These are phyloP conservation scores for Silurus aristotelis DNA, from an alignment of 2,797 vertebrate genomes.

Conservation along the genomic window DNA sequence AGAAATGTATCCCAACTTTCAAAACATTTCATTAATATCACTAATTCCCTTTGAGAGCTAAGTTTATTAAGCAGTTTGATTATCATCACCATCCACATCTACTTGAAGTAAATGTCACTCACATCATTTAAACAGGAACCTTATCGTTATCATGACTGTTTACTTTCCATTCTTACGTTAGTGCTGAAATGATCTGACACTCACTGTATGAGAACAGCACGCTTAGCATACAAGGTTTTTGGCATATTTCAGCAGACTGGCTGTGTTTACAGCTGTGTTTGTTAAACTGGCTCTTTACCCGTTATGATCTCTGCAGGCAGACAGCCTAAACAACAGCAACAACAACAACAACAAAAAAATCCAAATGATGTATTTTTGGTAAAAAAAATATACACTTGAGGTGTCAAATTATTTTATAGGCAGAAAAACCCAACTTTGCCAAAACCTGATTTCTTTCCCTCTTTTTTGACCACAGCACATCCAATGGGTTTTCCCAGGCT, in stretches of 20 bases:
- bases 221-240: neutral
- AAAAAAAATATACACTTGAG: neutral
- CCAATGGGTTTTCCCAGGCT: neutral
- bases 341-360: neutral
- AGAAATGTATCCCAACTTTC: neutral
- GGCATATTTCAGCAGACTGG: neutral
- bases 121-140: slow-evolving; percentile 4
- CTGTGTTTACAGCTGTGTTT: slow-evolving; percentile 1
- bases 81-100: neutral
- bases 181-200: slow-evolving; percentile 4
- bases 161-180: neutral
- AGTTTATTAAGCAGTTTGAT: neutral
- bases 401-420: neutral
- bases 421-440: neutral
- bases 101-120: neutral
- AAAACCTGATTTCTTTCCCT: neutral
- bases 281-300: neutral
- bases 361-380: neutral
- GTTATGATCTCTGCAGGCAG: neutral
- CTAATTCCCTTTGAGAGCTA: neutral
- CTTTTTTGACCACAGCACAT: neutral
- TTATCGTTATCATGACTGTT: neutral
- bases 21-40: neutral
- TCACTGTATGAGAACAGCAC: neutral
- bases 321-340: neutral